These are phyloP conservation scores for Drosophila lacteicornis DNA, from an alignment of 1,140 invertebrate genomes.

Conservation along the genomic window DNA sequence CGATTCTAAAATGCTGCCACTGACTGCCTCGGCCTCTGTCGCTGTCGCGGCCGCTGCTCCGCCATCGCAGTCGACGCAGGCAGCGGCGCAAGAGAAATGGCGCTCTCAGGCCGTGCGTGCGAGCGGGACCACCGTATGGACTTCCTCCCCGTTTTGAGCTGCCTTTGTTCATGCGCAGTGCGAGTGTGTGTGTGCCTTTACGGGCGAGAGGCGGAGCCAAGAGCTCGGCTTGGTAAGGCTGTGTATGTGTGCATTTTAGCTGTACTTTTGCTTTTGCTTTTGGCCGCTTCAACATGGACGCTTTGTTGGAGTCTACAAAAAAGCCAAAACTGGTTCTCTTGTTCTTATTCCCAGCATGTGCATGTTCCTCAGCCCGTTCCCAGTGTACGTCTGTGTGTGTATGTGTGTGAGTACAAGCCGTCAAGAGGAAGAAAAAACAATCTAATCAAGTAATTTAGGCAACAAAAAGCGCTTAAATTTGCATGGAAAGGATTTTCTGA, in stretches of 20 bases:
- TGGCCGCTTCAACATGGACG: conserved; percentile 73
- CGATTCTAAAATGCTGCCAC: conserved; percentile 77
- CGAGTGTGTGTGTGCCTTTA: conserved; percentile 19
- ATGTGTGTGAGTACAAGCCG: conserved; percentile 14
- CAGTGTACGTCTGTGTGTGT: neutral
- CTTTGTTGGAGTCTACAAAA: conserved; percentile 54
- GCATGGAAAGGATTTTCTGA: conserved; percentile 15
- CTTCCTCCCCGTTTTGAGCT: conserved; percentile 49
- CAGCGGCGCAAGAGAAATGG: conserved; percentile 70
- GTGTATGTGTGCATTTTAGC: conserved; percentile 24
- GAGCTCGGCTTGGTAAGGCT: conserved; percentile 42
- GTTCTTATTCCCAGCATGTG: conserved; percentile 67
- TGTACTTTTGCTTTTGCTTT: conserved; percentile 51
- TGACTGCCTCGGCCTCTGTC: conserved; percentile 43
- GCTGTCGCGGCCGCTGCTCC: conserved; percentile 33
- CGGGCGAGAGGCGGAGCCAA: conserved; percentile 63
- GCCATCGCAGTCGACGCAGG: conserved; percentile 43
- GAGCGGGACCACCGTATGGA: conserved; percentile 58
- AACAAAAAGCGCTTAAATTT: conserved; percentile 39
- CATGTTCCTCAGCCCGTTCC: conserved; percentile 23
- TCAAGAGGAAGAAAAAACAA: conserved; percentile 53
- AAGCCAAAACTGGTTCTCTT: conserved; percentile 69
- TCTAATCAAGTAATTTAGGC: conserved; percentile 79
- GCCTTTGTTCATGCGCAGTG: conserved; percentile 76
- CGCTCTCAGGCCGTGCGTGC: conserved; percentile 45